Percentiles rank a stretch among this genome's conserved stretches.
phyloP scores from a whole-genome alignment of 2,888 invertebrate genomes.

The Drosophila sordidula region DNA sequence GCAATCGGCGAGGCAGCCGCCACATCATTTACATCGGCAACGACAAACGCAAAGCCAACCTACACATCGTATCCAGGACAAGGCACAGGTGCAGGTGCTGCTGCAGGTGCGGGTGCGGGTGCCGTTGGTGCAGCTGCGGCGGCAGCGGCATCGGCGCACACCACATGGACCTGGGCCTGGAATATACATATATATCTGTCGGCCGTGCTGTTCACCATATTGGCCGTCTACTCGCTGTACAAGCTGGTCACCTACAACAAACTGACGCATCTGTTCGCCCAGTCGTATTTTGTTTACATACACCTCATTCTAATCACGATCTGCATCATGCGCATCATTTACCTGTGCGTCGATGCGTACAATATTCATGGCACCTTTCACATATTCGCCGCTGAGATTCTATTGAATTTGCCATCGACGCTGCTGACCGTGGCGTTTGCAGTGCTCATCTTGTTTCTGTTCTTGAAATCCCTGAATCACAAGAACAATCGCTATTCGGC shows the following conservation, averaged over 20 bases:
- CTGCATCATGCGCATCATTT: constrained; percentile 93
- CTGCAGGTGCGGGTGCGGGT: constrained; percentile 43
- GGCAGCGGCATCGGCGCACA: constrained; percentile 67
- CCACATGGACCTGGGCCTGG: constrained; percentile 94
- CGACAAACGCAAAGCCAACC: constrained; percentile 62
- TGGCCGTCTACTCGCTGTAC: constrained; percentile 94
- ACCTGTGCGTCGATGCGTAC: constrained; percentile 96
- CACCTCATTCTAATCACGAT: constrained; percentile 93
- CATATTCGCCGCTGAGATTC: constrained; percentile 91
- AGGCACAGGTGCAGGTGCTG: constrained; percentile 10
- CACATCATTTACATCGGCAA: constrained; percentile 81
- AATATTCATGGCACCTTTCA: constrained; percentile 93
- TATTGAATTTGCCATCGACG: constrained; percentile 94
- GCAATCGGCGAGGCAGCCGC: constrained; percentile 68
- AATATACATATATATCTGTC: constrained; percentile 95
- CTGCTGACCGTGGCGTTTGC: constrained; percentile 95
- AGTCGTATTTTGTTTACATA: constrained; percentile 94
- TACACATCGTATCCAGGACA: neutral
- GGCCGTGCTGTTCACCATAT: constrained; percentile 92
- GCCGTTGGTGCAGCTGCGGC: constrained; percentile 37
- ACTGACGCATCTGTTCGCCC: constrained; percentile 93
- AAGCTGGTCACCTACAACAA: constrained; percentile 94
- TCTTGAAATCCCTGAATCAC: constrained; percentile 92
- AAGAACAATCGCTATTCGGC: constrained; percentile 89
- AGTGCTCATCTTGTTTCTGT: constrained; percentile 92